phyloP scores from a whole-genome alignment of 2,888 invertebrate genomes.

The Glyphotaelius pellucidus region DNA sequence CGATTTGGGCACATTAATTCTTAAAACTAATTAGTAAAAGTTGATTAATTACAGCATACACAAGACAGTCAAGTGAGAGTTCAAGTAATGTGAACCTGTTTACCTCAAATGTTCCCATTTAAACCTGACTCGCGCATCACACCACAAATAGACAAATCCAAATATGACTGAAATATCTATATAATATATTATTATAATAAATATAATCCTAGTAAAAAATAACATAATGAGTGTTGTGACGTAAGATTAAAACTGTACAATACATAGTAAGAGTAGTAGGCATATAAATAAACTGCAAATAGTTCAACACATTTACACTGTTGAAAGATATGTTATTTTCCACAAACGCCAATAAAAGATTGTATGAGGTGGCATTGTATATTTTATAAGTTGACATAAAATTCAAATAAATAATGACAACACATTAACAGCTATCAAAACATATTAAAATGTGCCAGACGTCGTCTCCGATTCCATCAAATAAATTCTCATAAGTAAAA shows the following conservation, averaged over 20 bases:
- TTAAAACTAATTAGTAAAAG: slow-evolving; percentile 75
- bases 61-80: slow-evolving; percentile 55
- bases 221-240: slow-evolving; percentile 63
- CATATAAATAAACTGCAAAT: slow-evolving; percentile 54
- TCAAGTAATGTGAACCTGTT: slow-evolving; percentile 44
- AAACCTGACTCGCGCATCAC: slow-evolving; percentile 48
- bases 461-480: slow-evolving; percentile 53
- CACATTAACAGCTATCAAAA: slow-evolving; percentile 51
- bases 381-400: slow-evolving; percentile 57
- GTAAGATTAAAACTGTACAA: slow-evolving; percentile 63
- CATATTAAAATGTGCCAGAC: slow-evolving; percentile 55
- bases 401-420: slow-evolving; percentile 56
- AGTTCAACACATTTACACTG: slow-evolving; percentile 36
- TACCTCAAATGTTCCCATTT: slow-evolving; percentile 46
- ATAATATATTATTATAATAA: slow-evolving; percentile 36
- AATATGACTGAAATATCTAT: slow-evolving; percentile 44
- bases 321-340: slow-evolving; percentile 51
- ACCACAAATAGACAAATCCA: slow-evolving; percentile 49
- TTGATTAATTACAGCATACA: slow-evolving; percentile 55
- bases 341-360: slow-evolving; percentile 50
- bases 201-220: slow-evolving; percentile 48
- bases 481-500: slow-evolving; percentile 64
- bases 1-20: slow-evolving; percentile 77
- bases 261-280: slow-evolving; percentile 6
- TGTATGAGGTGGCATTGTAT: slow-evolving; percentile 53